These are phyloP conservation scores for Siphlonurus alternatus DNA, from an alignment of 2,888 invertebrate genomes.

Conservation along the genomic window DNA sequence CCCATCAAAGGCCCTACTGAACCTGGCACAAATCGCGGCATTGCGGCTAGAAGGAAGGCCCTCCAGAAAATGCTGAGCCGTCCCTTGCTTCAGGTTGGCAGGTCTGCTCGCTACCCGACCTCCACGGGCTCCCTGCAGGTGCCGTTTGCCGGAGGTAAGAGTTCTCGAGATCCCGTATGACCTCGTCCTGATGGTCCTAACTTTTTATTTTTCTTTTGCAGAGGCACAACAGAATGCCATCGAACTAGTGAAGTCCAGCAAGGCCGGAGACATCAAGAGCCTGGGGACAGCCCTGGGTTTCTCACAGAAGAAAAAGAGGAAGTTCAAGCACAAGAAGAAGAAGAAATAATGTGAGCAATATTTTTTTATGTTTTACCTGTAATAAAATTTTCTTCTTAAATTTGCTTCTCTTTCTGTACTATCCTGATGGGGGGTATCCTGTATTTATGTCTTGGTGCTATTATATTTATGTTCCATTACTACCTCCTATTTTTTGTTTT, in stretches of 20 bases:
- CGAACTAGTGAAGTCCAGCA: background rate
- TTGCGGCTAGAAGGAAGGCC: slow-evolving; percentile 34
- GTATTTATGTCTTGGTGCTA: no score
- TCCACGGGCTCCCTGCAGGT: slow-evolving; percentile 15
- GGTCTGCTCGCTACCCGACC: slow-evolving; percentile 43
- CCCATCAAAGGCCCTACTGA: slow-evolving; percentile 8
- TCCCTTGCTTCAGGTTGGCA: slow-evolving; percentile 48
- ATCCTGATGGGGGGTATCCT: no score
- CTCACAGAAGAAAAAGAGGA: background rate
- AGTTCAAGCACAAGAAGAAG: background rate
- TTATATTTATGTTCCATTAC: no score
- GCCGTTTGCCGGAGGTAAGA: slow-evolving; percentile 11
- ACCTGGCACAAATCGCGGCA: slow-evolving; percentile 33
- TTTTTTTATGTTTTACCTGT: no score
- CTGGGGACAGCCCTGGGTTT: background rate
- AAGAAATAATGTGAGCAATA: background rate
- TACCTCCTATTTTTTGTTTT: no score
- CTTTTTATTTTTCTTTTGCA: background rate
- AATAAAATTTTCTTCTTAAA: background rate
- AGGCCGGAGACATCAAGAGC: background rate
- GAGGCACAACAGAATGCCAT: background rate
- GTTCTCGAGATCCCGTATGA: no score
- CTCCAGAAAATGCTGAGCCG: slow-evolving; percentile 34
- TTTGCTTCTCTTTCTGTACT: no score
- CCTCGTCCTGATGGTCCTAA: no score